phyloP scores from a whole-genome alignment of 1,140 invertebrate genomes.

The Mizuhopecten yessoensis region DNA sequence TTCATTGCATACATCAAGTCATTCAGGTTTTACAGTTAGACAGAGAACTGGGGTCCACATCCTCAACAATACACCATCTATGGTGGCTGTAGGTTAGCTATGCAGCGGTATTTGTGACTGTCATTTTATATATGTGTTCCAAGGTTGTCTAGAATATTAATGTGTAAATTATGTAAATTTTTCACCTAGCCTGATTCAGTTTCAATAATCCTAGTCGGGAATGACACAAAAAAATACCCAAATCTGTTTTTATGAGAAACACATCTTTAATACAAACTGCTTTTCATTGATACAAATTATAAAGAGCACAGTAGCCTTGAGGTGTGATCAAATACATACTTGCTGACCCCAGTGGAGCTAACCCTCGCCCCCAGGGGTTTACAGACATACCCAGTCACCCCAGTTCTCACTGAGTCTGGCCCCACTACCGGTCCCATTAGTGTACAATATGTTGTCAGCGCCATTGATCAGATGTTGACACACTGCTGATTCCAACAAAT shows the following conservation, averaged over 20 bases:
- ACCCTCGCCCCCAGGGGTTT: neutral
- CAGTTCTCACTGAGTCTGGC: neutral
- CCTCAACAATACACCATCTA: neutral
- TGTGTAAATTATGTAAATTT: slow-evolving; percentile 25
- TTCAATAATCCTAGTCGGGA: slow-evolving; percentile 6
- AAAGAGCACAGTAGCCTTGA: neutral
- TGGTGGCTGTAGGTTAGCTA: neutral
- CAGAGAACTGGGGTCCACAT: neutral
- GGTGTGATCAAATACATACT: neutral
- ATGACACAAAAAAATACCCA: neutral
- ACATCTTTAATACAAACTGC: neutral
- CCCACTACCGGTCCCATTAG: neutral
- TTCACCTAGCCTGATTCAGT: neutral
- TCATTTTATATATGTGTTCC: neutral
- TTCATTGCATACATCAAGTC: neutral
- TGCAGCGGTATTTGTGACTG: too few species aligned
- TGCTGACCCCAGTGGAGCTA: neutral
- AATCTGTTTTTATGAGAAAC: neutral
- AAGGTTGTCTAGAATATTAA: slow-evolving; percentile 16
- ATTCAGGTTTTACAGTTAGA: neutral
- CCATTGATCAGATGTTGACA: neutral
- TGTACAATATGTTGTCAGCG: neutral
- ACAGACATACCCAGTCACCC: slow-evolving; percentile 7
- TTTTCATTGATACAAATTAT: neutral
- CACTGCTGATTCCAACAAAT: too few species aligned